phyloP scores from a whole-genome alignment of 2,888 invertebrate genomes.

The Cephus rjabovi region DNA sequence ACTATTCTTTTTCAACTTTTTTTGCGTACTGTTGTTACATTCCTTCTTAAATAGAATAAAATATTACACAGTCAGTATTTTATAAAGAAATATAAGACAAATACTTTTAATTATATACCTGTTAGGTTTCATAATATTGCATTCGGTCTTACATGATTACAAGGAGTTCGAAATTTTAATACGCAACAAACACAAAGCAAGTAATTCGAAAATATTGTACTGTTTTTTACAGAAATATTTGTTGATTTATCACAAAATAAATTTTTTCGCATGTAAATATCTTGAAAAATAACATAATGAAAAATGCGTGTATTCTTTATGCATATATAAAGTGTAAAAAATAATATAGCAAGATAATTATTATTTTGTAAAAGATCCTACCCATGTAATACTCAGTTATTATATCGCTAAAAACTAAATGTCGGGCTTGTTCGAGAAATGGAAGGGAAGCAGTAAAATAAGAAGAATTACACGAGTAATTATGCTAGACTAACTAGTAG shows the following conservation, averaged over 20 bases:
- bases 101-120: too few species aligned
- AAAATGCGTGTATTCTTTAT: too few species aligned
- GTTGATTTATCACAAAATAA: background rate
- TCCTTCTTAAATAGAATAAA: background rate
- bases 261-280: too few species aligned
- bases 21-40: background rate
- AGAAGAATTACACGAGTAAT: background rate
- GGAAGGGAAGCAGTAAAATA: background rate
- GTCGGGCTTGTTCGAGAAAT: background rate
- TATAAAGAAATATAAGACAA: background rate
- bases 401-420: background rate
- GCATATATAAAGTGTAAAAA: background rate
- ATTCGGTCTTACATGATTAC: too few species aligned
- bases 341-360: background rate
- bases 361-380: too few species aligned
- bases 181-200: background rate
- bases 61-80: background rate
- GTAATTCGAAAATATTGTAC: background rate
- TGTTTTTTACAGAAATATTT: background rate
- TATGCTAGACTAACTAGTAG: background rate
- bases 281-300: too few species aligned
- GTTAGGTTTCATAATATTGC: too few species aligned
- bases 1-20: background rate
- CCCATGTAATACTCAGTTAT: background rate
- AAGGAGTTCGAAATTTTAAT: background rate